A percentile compares a stretch with the other conserved stretches of the same genome.
These are phyloP conservation scores for Tenrec ecaudatus DNA, from an alignment of 2,113 vertebrate species.

Conservation along the genomic window DNA sequence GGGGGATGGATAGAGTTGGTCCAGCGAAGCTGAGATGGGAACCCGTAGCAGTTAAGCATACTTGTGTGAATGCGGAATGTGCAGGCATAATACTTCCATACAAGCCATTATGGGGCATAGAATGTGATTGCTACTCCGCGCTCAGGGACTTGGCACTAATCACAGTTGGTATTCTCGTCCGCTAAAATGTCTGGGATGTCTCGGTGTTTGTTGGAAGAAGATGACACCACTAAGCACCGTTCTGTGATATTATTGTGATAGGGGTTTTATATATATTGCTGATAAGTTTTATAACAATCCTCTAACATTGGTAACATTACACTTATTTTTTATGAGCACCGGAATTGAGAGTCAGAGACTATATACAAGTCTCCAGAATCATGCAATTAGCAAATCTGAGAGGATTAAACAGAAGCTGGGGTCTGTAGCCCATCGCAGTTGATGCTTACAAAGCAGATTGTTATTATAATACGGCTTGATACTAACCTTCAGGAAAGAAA, in stretches of 20 bases:
- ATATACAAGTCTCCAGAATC: neutral
- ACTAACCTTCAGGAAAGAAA: neutral
- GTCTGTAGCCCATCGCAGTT: neutral
- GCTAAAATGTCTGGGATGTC: neutral
- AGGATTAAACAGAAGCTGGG: neutral
- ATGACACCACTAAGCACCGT: neutral
- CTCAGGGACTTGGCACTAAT: neutral
- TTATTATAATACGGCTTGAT: neutral
- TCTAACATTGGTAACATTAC: neutral
- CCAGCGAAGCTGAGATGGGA: neutral
- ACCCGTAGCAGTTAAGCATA: neutral
- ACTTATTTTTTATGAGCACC: neutral
- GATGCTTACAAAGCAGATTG: neutral
- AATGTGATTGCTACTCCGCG: neutral
- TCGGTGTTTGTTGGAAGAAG: neutral
- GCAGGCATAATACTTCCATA: neutral
- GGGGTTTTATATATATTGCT: neutral
- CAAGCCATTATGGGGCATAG: accelerated
- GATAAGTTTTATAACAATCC: neutral
- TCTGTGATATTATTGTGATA: neutral
- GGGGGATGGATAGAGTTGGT: neutral
- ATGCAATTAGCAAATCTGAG: neutral
- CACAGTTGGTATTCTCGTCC: neutral
- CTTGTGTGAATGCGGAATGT: neutral
- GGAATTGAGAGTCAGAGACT: neutral